Evolutionary conservation across 1,140 invertebrate genomes (phyloP), one percentile per base, ranked within the genome.

Genomic region (Oscheius sp.): DNA sequence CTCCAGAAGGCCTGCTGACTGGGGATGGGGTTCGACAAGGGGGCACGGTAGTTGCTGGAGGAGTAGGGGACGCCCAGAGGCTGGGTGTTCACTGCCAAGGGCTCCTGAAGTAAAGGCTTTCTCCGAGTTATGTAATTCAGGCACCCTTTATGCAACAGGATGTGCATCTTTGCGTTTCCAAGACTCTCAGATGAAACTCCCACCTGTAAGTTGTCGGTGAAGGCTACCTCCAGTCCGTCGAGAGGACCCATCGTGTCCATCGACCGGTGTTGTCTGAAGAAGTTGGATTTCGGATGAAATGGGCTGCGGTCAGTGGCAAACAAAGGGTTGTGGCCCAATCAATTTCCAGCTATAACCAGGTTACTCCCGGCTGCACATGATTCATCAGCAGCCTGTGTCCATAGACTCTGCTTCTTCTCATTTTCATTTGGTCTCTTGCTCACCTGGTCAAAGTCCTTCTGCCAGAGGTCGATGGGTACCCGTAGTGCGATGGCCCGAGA

Each of bases 181-280:
- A n/a, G n/a, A 65, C 15, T 18, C 36, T 36, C 2, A 65, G 26
- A 26, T 45, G 49, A 1, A 45, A 65, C 10, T 36, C 42, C 34
- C n/a, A 68, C 35, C 35, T 58, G 52, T 7, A 26, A 18, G 35
- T 68, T 55, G 36, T 68, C 52, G 35, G 52, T 55, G 4, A 68
- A 35, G 15, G 67, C 52, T 35, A 58, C 32, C 34, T 68, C 55
- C 32, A 58, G 45, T 20, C 49, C 67, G 32, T 68, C 67, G 0
- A 68, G 67, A 4, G 55, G 49, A 2, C 67, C 67, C 1, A 68
- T 15, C 15, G 49, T 55, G 67, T 68, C 67, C 67, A 68, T 68
- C 31, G 67, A 68, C 49, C 67, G 67, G 52, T 68, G 67, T 61
- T 68, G 67, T 42, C 67, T 68, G 67, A n/a, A n/a, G 26, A 68